phyloP scores from a whole-genome alignment of 2,113 vertebrate genomes.

The Nycticebus coucang region DNA sequence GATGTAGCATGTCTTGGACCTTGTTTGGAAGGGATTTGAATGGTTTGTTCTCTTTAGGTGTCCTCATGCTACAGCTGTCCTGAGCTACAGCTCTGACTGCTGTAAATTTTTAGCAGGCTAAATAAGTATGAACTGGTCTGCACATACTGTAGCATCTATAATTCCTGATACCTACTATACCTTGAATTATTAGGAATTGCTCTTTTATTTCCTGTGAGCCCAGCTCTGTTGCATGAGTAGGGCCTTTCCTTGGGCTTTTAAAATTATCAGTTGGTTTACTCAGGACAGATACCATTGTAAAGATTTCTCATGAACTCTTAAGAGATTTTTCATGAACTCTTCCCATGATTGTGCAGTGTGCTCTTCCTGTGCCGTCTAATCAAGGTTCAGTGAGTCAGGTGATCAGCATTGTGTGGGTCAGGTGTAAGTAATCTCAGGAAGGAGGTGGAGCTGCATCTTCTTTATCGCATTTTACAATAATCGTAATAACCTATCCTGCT shows the following conservation, averaged over 20 bases:
- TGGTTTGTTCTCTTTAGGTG: background rate
- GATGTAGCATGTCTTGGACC: background rate
- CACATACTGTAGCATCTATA: background rate
- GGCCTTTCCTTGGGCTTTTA: background rate
- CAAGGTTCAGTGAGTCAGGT: background rate
- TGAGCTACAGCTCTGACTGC: no score
- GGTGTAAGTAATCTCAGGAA: conserved; percentile 26
- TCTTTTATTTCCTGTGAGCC: background rate
- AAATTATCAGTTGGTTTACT: background rate
- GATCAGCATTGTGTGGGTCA: background rate
- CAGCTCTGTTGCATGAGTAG: background rate
- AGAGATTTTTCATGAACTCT: background rate
- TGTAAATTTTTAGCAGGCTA: background rate
- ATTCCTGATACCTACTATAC: background rate
- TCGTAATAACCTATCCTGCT: conserved; percentile 29
- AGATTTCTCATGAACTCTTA: background rate
- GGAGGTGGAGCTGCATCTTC: background rate
- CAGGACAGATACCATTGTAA: background rate
- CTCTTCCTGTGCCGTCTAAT: background rate
- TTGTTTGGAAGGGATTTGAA: background rate
- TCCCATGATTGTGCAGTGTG: background rate
- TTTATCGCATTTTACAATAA: conserved; percentile 27
- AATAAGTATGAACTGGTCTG: background rate
- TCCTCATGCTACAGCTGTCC: background rate
- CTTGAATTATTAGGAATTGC: background rate